Evolutionary conservation across 2,888 invertebrate genomes (phyloP), one percentile per base, ranked within the genome.

Genomic region (Pyrochroa serraticornis): DNA sequence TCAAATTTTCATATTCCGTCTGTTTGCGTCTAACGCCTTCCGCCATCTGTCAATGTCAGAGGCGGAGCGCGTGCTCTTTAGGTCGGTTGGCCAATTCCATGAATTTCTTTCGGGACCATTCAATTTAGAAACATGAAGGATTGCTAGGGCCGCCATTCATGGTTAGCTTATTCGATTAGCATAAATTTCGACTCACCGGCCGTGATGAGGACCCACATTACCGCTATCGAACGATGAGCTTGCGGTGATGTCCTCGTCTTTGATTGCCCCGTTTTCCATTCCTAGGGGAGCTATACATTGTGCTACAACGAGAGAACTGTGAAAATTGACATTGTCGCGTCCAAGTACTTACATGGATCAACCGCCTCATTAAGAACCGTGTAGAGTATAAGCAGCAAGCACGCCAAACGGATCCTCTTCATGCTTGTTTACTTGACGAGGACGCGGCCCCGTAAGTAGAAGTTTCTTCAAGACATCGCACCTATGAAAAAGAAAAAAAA

Each of bases 201-300:
- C 92, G 78, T 91, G 89, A 72, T 90, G 89, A 55, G 94, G 92
- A 70, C 93, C 93, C 64, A 93, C 93, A 79, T 90, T 91, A 74
- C 88, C 89, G 73, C 87, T 86, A 82, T 94, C 91, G 82, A 91
- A 93, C 69, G 91, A 90, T 47, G 93, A 93, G 78, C 92, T 93
- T 68, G 93, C 92, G 61, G 86, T 87, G 76, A 94, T 87, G 79
- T 92, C 92, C 69, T 84, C 83, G 82, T 94, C 92, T 70, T 87
- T 86, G 75, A 95, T 93, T 70, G 83, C 84, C 62, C 91, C 90
- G 72, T 89, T 89, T 82, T 93, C 91, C 92, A 95, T 92, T 62
- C 95, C 95, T 76, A 95, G 83, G 49, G 93, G 88, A 65, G 86
- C 87, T 75, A 86, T 87, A 81, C 92, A 92, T 84, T 90, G 88